Base-by-base conservation (phyloP, 2,113 vertebrate species). In the Chloroceryle aenea region DNA sequence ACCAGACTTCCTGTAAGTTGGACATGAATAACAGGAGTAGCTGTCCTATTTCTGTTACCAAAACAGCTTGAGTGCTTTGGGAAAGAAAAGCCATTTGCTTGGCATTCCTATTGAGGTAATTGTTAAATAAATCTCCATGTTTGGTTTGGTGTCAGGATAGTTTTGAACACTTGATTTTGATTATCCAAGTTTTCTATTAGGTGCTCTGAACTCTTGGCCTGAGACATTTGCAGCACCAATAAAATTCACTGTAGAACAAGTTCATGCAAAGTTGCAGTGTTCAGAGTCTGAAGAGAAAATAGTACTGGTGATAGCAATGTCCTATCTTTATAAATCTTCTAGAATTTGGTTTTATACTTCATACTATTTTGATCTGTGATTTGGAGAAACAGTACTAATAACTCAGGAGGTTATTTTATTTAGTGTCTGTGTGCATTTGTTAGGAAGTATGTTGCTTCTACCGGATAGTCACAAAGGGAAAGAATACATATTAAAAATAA, bases 21-120 rank as follows among this genome's bases (percentile, higher is more conserved):
- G 45, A 79, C 45, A 52, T 26, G 55, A 96, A 34, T 64, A 94
- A 58, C 47, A 87, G 40, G 48, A 91, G 68, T 48, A 84, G 11
- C 6, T 87, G 76, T 9, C 55, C 77, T 27, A 29, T 52, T 66
- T 84, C 43, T 90, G 20, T 79, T 89, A 85, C 40, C 72, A 36
- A 81, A 91, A 61, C 58, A 89, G 14, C 7, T 86, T 85, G 22
- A 43, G 48, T 55, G 11, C 43, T 91, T 92, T 36, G 16, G 9
- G 32, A 2, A 0, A 3, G 53, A 48, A 78, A 59, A 71, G 6
- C 10, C n/a, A 8, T 47, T 80, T 59, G 12, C 67, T 95, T 91
- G 66, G 73, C 69, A 92, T 77, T 87, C 58, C n/a, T 69, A 10
- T 90, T 69, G 77, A 93, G 77, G 77, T 69, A 90, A 96, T 56